These are phyloP conservation scores for Dinocampus coccinellae DNA, from an alignment of 2,888 invertebrate species.

Conservation along the genomic window DNA sequence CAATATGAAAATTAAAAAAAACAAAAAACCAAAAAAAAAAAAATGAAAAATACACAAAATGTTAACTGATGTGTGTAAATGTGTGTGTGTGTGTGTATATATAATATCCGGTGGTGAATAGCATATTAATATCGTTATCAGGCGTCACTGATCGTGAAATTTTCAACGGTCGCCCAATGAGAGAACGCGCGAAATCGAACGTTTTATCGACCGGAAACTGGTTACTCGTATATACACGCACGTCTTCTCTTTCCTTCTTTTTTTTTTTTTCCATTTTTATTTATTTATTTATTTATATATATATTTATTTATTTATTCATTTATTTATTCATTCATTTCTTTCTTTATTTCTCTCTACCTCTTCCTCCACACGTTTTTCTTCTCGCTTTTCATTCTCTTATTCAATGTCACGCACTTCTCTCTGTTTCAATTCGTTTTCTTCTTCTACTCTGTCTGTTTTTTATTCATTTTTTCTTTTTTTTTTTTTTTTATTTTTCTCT, in stretches of 20 bases:
- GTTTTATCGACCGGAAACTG: constrained; percentile 49
- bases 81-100: no score
- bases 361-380: neutral
- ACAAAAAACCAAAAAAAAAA: no score
- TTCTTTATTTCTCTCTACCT: neutral
- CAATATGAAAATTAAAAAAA: constrained; percentile 5
- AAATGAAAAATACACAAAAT: neutral
- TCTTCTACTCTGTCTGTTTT: neutral
- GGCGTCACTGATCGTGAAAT: constrained; percentile 51
- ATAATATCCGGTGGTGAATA: constrained; percentile 48
- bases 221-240: constrained; percentile 33
- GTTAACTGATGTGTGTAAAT: no score
- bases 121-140: constrained; percentile 55
- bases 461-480: constrained; percentile 20
- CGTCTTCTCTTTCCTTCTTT: neutral
- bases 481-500: constrained; percentile 13
- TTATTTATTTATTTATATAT: neutral
- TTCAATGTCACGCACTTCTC: neutral
- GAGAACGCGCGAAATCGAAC: constrained; percentile 43
- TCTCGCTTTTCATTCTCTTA: neutral
- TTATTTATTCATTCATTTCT: constrained; percentile 22
- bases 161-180: constrained; percentile 47
- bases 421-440: neutral
- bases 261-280: constrained; percentile 25
- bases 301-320: neutral